A percentile compares a stretch with the other conserved stretches of the same genome.
Conservation (phyloP, 2,113 vertebrate genomes). For the Entelurus aequoreus region DNA sequence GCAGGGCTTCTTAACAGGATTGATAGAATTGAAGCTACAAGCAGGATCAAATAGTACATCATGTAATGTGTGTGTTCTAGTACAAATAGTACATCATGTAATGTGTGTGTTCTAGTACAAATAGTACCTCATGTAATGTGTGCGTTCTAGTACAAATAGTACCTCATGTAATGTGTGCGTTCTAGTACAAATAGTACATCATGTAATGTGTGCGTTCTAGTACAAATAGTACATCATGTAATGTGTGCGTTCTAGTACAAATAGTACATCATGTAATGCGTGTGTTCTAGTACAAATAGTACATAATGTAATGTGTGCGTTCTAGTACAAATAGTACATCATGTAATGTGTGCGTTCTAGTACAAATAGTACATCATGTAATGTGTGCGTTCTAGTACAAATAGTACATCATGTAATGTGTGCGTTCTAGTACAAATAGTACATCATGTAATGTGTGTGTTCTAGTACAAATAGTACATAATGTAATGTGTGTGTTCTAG, state of each 20-base stretch:
- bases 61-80: too few relatives aligned
- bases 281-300: too few relatives aligned
- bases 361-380: not conserved
- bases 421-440: not conserved
- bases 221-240: too few relatives aligned
- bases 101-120: too few relatives aligned
- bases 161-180: too few relatives aligned
- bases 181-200: too few relatives aligned
- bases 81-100: too few relatives aligned
- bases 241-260: too few relatives aligned
- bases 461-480: not conserved
- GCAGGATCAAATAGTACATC: not conserved
- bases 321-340: not conserved
- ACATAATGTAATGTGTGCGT: not conserved
- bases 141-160: too few relatives aligned
- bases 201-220: too few relatives aligned
- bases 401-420: not conserved
- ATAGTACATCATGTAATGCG: too few relatives aligned
- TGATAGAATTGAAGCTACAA: conserved; percentile 14
- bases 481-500: not conserved
- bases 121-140: too few relatives aligned
- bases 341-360: not conserved
- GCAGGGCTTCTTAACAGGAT: not conserved
- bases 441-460: not conserved
- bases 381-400: not conserved